Conservation (phyloP, 2,797 vertebrate genomes). For the Falco novaeseelandiae region DNA sequence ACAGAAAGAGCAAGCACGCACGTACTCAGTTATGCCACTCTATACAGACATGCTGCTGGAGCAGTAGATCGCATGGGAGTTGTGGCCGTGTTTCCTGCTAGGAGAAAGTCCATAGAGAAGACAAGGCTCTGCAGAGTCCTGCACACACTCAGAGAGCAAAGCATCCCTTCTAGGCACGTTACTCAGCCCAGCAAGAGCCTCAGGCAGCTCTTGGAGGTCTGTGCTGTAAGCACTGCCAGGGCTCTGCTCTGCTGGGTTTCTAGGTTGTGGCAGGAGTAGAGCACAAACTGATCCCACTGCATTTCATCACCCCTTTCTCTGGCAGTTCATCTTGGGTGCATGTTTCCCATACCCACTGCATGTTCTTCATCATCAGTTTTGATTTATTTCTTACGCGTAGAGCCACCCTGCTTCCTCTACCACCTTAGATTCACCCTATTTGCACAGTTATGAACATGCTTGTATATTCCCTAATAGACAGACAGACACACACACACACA, state of each 20-base stretch:
- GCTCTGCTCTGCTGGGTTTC: neutral
- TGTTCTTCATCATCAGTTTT: neutral
- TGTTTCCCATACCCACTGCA: neutral
- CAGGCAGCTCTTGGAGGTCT: neutral
- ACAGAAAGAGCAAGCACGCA: neutral
- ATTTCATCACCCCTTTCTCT: neutral
- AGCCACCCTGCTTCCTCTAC: neutral
- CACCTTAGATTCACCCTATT: neutral
- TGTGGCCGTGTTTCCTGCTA: neutral
- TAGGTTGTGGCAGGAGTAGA: neutral
- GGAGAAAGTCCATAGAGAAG: neutral
- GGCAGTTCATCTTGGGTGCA: fast-evolving
- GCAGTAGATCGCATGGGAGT: neutral
- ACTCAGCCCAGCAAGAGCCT: neutral
- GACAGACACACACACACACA: too few relatives aligned
- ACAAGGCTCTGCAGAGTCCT: neutral
- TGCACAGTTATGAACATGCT: fast-evolving
- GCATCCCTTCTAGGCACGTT: neutral
- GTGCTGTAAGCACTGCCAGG: neutral
- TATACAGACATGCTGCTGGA: neutral
- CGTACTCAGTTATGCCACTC: too few relatives aligned
- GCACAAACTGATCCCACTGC: neutral
- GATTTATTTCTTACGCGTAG: neutral
- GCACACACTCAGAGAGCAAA: neutral
- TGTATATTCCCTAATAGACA: neutral